These are phyloP conservation scores for Oxystoma pomonae DNA, from an alignment of 2,888 invertebrate species.

Conservation along the genomic window DNA sequence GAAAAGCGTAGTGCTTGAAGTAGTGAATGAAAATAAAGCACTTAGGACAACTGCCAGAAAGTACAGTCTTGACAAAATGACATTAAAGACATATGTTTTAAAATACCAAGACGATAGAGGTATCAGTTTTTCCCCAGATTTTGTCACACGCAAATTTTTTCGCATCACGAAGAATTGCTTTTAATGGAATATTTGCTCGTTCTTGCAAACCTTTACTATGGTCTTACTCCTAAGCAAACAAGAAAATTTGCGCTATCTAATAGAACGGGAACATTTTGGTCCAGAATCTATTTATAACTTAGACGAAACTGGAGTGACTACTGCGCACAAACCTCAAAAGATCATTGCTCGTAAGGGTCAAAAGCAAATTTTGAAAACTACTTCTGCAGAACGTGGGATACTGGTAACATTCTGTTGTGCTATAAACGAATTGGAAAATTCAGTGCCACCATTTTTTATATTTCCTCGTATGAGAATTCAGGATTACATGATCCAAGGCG, in stretches of 20 bases:
- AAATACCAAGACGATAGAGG: too few relatives aligned
- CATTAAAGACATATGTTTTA: too few relatives aligned
- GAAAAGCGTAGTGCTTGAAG: too few relatives aligned
- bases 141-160: constrained; percentile 17
- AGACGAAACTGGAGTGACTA: too few relatives aligned
- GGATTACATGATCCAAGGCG: constrained; percentile 22
- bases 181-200: constrained; percentile 24
- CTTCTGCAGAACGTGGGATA: too few relatives aligned
- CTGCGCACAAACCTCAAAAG: too few relatives aligned
- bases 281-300: too few relatives aligned
- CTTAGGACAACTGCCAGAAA: too few relatives aligned
- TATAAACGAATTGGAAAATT: constrained; percentile 20
- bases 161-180: constrained; percentile 14
- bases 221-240: constrained; percentile 22
- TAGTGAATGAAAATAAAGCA: too few relatives aligned
- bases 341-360: too few relatives aligned
- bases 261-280: constrained; percentile 16
- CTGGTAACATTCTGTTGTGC: constrained; percentile 17
- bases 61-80: too few relatives aligned
- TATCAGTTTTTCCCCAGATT: constrained; percentile 18
- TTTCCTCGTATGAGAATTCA: constrained; percentile 15
- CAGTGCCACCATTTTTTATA: constrained; percentile 14
- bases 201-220: constrained; percentile 17
- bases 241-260: constrained; percentile 17
- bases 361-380: too few relatives aligned